Percentiles rank a stretch among this genome's conserved stretches.
Evolutionary conservation across 2,113 vertebrate species (phyloP).

Genomic region (Perca schrenkii): DNA sequence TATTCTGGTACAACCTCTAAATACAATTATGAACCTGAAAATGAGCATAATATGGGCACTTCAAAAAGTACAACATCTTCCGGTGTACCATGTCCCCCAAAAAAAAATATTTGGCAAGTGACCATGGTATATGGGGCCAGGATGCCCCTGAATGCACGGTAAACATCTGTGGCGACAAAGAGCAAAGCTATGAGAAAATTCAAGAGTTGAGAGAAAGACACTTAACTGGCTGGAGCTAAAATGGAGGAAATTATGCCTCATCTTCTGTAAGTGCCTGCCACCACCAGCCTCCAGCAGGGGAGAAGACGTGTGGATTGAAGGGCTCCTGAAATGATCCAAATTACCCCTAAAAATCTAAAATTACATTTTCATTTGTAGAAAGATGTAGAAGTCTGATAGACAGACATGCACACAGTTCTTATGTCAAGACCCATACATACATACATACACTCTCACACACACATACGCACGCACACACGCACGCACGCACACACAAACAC

Average conservation of each 20-base stretch:
- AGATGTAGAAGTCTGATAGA: not conserved
- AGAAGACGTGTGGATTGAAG: not conserved
- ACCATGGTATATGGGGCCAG: too few relatives aligned
- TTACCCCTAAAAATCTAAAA: not conserved
- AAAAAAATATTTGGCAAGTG: too few relatives aligned
- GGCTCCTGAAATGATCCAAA: not conserved
- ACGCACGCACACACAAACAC: not conserved
- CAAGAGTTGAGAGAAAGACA: not conserved
- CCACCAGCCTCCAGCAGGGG: not conserved
- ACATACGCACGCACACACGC: not conserved
- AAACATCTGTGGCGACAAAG: too few relatives aligned
- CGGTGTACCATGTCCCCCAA: too few relatives aligned
- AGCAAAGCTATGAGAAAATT: slow-evolving; percentile 5
- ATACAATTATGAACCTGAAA: too few relatives aligned
- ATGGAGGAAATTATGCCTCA: not conserved
- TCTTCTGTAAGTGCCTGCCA: not conserved
- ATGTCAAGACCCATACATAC: not conserved
- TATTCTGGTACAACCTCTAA: too few relatives aligned
- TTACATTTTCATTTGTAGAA: not conserved
- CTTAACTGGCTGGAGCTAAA: not conserved
- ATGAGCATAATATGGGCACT: too few relatives aligned
- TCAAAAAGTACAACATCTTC: too few relatives aligned
- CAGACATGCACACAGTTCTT: not conserved
- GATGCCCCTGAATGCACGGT: too few relatives aligned
- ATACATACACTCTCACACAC: not conserved